Percentiles rank a stretch among this genome's conserved stretches.
Conservation (phyloP, 1,140 invertebrate species). For the Papilio polytes region DNA sequence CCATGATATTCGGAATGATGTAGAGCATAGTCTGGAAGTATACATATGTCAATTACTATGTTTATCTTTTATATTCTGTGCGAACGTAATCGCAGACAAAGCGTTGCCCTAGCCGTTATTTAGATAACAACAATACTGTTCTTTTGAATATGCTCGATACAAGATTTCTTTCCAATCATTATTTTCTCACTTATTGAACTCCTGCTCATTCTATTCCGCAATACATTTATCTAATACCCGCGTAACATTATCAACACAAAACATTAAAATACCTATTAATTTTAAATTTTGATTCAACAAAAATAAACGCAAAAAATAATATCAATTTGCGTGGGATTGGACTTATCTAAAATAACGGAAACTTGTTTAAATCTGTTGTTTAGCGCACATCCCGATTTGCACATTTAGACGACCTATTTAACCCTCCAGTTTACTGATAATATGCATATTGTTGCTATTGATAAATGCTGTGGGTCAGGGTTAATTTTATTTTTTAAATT, state of each 20-base stretch:
- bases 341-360: constrained; percentile 27
- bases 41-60: too few species aligned
- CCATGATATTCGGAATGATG: too few species aligned
- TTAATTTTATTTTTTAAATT: constrained; percentile 19
- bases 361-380: constrained; percentile 20
- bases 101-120: too few species aligned
- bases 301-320: constrained; percentile 12
- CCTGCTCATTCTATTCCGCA: too few species aligned
- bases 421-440: constrained; percentile 45
- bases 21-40: too few species aligned
- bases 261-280: not conserved
- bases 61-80: too few species aligned
- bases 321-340: constrained; percentile 23
- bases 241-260: not conserved
- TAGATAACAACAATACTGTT: too few species aligned
- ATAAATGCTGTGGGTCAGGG: constrained; percentile 39
- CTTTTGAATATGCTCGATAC: too few species aligned
- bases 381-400: constrained; percentile 40
- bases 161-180: too few species aligned
- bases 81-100: too few species aligned
- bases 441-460: constrained; percentile 38
- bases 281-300: not conserved
- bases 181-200: too few species aligned
- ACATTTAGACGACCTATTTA: constrained; percentile 45
- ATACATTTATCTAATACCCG: not conserved